Conservation (phyloP, 2,113 vertebrate species). For the Tachysurus vachellii region DNA sequence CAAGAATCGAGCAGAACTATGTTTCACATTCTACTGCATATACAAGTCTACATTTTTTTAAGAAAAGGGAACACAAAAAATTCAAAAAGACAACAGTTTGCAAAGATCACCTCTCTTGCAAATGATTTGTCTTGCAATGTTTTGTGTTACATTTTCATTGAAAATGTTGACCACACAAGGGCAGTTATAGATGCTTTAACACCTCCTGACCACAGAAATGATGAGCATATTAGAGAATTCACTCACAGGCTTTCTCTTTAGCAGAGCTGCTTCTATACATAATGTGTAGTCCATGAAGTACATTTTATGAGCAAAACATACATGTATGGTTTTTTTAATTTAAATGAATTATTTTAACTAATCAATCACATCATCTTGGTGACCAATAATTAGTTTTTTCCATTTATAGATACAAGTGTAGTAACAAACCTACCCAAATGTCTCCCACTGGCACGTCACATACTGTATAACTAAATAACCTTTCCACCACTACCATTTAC, state of each 20-base stretch:
- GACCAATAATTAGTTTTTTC: not conserved
- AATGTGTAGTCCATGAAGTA: not conserved
- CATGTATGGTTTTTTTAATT: not conserved
- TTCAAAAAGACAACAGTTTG: too few relatives aligned
- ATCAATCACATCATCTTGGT: not conserved
- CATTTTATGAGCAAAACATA: not conserved
- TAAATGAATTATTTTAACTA: not conserved
- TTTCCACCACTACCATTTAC: not conserved
- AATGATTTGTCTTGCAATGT: not conserved
- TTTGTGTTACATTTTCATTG: not conserved
- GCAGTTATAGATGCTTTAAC: not conserved
- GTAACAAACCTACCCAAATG: not conserved
- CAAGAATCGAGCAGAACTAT: not conserved
- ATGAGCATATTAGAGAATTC: not conserved
- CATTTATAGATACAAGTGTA: not conserved
- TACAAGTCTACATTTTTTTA: not conserved
- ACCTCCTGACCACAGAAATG: slow-evolving; percentile 18
- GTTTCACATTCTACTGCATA: not conserved
- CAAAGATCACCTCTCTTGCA: not conserved
- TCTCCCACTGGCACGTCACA: not conserved
- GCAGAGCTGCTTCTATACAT: not conserved
- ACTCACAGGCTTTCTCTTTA: not conserved
- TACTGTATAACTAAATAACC: not conserved
- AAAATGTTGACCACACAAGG: not conserved
- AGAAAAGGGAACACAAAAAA: too few relatives aligned